phyloP scores from a whole-genome alignment of 2,888 invertebrate species.

The Odontocolon sp. region DNA sequence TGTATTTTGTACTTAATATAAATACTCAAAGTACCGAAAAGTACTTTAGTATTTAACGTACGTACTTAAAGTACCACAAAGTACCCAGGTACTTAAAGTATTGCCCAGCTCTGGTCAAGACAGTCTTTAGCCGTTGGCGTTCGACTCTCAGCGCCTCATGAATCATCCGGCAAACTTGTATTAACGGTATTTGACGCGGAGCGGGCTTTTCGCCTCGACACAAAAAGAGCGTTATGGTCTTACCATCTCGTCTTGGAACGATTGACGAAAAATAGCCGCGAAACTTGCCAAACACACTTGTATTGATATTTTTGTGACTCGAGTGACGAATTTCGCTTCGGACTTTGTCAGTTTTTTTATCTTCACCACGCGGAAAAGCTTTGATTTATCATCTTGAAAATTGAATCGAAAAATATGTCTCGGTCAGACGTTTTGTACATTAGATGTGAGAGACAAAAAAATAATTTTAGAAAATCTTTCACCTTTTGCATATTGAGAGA shows the following conservation, averaged over 20 bases:
- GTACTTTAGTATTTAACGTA: no score
- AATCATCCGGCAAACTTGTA: slow-evolving; percentile 75
- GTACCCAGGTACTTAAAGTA: no score
- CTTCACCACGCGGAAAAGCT: no score
- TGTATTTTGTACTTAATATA: no score
- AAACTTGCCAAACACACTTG: slow-evolving; percentile 14
- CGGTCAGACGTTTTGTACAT: no score
- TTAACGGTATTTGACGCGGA: slow-evolving; percentile 73
- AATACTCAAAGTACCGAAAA: no score
- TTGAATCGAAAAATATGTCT: no score
- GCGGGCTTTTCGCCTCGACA: slow-evolving; percentile 35
- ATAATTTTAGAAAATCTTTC: no score
- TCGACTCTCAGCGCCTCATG: slow-evolving; percentile 57
- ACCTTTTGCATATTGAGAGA: slow-evolving; percentile 42
- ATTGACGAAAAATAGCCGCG: neutral
- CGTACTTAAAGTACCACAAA: no score
- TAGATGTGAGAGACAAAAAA: no score
- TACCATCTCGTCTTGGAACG: neutral
- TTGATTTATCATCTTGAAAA: no score
- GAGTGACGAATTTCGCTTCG: slow-evolving; percentile 76
- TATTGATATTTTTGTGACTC: slow-evolving; percentile 40
- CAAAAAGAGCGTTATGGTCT: slow-evolving; percentile 55
- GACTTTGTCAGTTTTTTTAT: neutral
- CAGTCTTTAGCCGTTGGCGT: slow-evolving; percentile 27
- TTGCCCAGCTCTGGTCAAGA: no score